Percentiles rank a stretch among this genome's conserved stretches.
Evolutionary conservation across 2,113 vertebrate genomes (phyloP).

Genomic region (Anarhynchus alexandrinus): DNA sequence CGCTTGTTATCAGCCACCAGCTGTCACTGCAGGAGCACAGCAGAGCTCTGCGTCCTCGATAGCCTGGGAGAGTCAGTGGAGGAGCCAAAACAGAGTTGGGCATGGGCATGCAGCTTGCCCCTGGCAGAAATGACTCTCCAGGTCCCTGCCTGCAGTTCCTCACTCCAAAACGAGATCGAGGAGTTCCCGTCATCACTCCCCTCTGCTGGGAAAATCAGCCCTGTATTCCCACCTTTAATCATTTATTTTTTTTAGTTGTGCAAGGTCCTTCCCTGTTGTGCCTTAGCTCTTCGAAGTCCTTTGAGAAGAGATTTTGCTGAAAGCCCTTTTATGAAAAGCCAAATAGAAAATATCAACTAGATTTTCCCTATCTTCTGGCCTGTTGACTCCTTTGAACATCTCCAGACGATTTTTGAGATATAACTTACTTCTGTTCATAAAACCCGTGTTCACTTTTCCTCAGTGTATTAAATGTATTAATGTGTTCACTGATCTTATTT

Average conservation of each 20-base stretch:
- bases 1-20: background rate
- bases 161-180: background rate
- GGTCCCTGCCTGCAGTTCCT: background rate
- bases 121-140: background rate
- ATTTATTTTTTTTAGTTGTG: background rate
- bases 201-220: background rate
- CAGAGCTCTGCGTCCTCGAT: background rate
- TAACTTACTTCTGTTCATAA: background rate
- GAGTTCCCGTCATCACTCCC: background rate
- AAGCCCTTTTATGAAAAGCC: background rate
- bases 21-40: background rate
- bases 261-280: background rate
- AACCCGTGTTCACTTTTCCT: background rate
- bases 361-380: background rate
- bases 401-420: background rate
- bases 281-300: background rate
- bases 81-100: background rate
- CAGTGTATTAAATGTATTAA: background rate
- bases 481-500: background rate
- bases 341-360: background rate
- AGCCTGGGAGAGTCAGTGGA: background rate
- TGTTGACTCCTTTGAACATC: background rate
- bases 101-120: background rate
- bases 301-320: background rate
- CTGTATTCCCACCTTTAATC: background rate